Base-by-base conservation (phyloP, 64 coral and sea anemone species). In the Stylophora pistillata region DNA sequence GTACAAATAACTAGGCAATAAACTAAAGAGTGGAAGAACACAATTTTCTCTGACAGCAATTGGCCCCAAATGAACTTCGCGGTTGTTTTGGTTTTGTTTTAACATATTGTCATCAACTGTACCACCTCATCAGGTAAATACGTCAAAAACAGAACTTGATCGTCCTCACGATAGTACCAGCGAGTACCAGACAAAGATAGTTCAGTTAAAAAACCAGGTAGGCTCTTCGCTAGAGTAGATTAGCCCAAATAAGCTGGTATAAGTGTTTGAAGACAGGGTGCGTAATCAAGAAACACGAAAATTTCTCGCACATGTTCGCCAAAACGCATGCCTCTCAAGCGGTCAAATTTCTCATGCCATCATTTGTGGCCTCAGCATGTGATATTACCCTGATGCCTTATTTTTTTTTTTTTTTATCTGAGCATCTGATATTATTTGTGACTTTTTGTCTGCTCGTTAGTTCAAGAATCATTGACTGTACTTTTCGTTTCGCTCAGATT, bases 131-230 rank as follows among this genome's bases (percentile, higher is more conserved):
- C 16, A 82, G 79, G 79, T 65, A 18, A 78, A 57, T 21, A 78
- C 20, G 12, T 78, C 56, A 80, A 27, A 82, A 47, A 82, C 30
- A 34, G 79, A 82, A 47, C 31, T 82, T 20, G 41, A 30, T 23
- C 58, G 65, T 1, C 79, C 65, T 82, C 58, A 82, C 10, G n/a
- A 10, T 59, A 82, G 80, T 15, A 60, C 68, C 20, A 68, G 58
- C 14, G 61, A 84, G 32, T 33, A 84, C 61, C 80, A 52, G 7
- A 21, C 32, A 33, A 41, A 16, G 62, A 53, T 70, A 84, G 80
- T 53, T 18, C 58, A 84, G 60, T n/a, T 84, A 12, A 68, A 23
- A 84, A 68, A 52, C 20, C 80, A 84, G 80, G 78, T 81, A 81
- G 78, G 63, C 23, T 63, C 7, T 17, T 58, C 18, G 17, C 1